Conservation (phyloP, 2,888 invertebrate species). For the Hyles lineata region DNA sequence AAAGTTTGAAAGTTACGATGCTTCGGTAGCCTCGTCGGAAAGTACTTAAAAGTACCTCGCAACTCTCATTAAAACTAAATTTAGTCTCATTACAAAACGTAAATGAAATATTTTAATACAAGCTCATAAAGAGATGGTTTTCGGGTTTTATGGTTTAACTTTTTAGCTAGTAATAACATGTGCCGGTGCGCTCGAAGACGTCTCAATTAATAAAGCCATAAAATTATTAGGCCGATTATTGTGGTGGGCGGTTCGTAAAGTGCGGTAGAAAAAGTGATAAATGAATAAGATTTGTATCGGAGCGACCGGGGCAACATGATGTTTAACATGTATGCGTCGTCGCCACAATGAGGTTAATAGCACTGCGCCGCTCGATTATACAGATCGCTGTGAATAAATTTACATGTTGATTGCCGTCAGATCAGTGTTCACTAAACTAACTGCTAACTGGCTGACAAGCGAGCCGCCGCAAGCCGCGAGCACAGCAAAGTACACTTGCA, state of each 20-base stretch:
- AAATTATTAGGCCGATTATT: constrained; percentile 16
- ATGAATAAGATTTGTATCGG: constrained; percentile 64
- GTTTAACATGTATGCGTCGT: constrained; percentile 67
- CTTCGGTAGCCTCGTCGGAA: constrained; percentile 13
- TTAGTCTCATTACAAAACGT: constrained; percentile 16
- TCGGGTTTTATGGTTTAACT: not conserved
- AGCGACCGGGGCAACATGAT: constrained; percentile 63
- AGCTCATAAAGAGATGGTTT: not conserved
- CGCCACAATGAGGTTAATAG: constrained; percentile 76
- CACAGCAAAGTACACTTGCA: constrained; percentile 42
- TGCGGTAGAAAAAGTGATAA: constrained; percentile 42
- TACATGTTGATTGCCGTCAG: constrained; percentile 76
- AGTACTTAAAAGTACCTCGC: constrained; percentile 20
- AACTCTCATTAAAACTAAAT: constrained; percentile 26
- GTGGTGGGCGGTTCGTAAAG: constrained; percentile 13
- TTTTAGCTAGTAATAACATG: constrained; percentile 4
- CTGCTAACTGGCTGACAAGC: constrained; percentile 66
- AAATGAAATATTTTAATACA: constrained; percentile 25
- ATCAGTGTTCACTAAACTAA: constrained; percentile 73
- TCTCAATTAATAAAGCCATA: constrained; percentile 13
- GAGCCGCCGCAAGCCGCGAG: constrained; percentile 40
- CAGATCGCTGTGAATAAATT: constrained; percentile 81
- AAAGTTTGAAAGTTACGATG: constrained; percentile 25
- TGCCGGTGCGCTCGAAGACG: constrained; percentile 7
- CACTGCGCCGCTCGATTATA: constrained; percentile 72